phyloP scores from a whole-genome alignment of 2,888 invertebrate species.

The Pachydiplax longipennis region DNA sequence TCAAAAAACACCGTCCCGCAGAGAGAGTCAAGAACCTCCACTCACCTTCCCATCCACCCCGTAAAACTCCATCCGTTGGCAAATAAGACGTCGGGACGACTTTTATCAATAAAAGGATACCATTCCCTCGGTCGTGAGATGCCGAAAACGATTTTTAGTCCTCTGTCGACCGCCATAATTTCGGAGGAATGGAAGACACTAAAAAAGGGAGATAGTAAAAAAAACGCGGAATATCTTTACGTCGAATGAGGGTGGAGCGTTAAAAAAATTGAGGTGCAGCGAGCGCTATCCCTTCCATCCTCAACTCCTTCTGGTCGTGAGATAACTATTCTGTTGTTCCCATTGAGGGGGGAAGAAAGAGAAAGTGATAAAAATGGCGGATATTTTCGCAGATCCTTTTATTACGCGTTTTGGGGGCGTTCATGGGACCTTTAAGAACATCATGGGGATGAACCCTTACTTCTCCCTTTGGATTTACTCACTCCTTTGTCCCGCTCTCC shows the following conservation, averaged over 20 bases:
- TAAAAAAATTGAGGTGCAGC: not conserved
- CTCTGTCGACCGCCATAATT: not conserved
- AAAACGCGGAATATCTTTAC: not conserved
- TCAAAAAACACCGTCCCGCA: too few relatives aligned
- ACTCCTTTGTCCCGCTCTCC: not conserved
- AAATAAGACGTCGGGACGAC: not conserved
- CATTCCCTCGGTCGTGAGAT: not conserved
- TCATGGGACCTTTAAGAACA: not conserved
- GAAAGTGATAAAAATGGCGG: not conserved
- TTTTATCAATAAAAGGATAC: not conserved
- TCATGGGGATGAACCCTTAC: not conserved
- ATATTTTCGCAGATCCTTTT: not conserved
- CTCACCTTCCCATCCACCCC: too few relatives aligned
- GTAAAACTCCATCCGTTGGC: not conserved
- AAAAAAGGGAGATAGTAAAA: not conserved
- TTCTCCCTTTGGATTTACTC: not conserved
- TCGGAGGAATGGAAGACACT: not conserved
- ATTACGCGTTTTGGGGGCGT: not conserved
- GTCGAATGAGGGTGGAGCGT: not conserved
- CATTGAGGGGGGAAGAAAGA: not conserved
- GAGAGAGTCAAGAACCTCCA: too few relatives aligned
- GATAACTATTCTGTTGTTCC: not conserved
- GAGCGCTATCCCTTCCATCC: not conserved
- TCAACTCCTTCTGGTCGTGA: not conserved
- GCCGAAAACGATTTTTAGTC: not conserved